phyloP scores from a whole-genome alignment of 2,888 invertebrate genomes.

The Aspidiotus rigidus region DNA sequence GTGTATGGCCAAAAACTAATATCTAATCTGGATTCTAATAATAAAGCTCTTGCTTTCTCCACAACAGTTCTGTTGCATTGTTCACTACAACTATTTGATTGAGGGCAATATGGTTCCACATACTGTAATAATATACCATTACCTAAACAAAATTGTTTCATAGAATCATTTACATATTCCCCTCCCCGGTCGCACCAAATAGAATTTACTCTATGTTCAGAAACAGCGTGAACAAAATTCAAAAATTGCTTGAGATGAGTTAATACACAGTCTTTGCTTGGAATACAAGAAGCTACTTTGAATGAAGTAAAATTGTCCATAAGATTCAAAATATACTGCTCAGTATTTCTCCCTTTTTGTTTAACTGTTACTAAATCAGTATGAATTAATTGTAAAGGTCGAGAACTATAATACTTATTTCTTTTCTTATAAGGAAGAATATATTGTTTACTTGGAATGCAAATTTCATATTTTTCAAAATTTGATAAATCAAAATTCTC shows the following conservation, averaged over 20 bases:
- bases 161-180: no score
- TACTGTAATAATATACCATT: no score
- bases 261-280: neutral
- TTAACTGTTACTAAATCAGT: no score
- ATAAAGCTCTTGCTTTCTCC: neutral
- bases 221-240: neutral
- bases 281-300: neutral
- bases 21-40: neutral
- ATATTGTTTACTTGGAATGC: no score
- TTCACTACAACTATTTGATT: neutral
- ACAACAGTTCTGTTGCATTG: neutral
- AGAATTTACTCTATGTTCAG: neutral
- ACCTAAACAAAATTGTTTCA: no score
- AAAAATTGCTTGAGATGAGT: neutral
- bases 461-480: no score
- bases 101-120: neutral
- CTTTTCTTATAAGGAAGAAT: no score
- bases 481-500: no score
- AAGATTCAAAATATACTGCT: neutral
- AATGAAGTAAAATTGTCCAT: constrained; percentile 3
- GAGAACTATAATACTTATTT: no score
- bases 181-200: neutral
- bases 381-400: no score
- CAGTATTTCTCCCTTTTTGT: no score
- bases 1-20: neutral